A percentile compares a stretch with the other conserved stretches of the same genome.
phyloP scores from a whole-genome alignment of 2,797 vertebrate genomes.

The Hydrolagus colliei region DNA sequence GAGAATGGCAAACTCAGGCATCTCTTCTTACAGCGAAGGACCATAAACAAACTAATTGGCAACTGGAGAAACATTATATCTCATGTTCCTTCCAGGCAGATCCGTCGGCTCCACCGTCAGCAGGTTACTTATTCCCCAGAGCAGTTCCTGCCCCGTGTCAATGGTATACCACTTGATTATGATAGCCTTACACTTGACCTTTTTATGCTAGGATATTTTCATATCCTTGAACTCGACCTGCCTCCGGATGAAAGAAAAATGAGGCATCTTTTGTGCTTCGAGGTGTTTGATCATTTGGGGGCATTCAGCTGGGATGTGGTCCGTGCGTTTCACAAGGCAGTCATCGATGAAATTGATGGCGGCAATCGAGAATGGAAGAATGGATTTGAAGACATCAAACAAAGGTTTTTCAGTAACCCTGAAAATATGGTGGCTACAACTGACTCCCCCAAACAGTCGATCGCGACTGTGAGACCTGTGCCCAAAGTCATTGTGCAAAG shows the following conservation, averaged over 20 bases:
- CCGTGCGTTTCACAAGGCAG: slow-evolving; percentile 80
- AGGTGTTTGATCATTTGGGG: slow-evolving; percentile 88
- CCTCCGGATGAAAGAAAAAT: slow-evolving; percentile 76
- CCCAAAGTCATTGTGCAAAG: slow-evolving; percentile 54
- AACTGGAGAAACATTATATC: slow-evolving; percentile 74
- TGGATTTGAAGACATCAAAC: slow-evolving; percentile 85
- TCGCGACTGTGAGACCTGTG: slow-evolving; percentile 48
- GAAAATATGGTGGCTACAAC: slow-evolving; percentile 26
- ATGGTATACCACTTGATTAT: slow-evolving; percentile 64
- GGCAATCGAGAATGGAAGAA: slow-evolving; percentile 81
- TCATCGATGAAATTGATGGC: slow-evolving; percentile 77
- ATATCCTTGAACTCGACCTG: slow-evolving; percentile 84
- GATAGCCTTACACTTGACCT: slow-evolving; percentile 79
- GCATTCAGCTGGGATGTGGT: slow-evolving; percentile 78
- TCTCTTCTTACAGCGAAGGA: slow-evolving; percentile 71
- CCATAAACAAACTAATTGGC: slow-evolving; percentile 73
- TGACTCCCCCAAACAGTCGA: slow-evolving; percentile 42
- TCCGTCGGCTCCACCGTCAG: slow-evolving; percentile 61
- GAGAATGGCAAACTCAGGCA: slow-evolving; percentile 59
- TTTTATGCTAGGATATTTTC: slow-evolving; percentile 97
- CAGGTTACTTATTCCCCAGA: slow-evolving; percentile 74
- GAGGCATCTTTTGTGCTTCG: slow-evolving; percentile 89
- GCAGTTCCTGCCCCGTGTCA: slow-evolving; percentile 75
- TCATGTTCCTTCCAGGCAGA: slow-evolving; percentile 64
- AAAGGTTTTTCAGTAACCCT: slow-evolving; percentile 67